Evolutionary conservation across 2,888 invertebrate genomes (phyloP).

Genomic region (Nomada goodeniana): DNA sequence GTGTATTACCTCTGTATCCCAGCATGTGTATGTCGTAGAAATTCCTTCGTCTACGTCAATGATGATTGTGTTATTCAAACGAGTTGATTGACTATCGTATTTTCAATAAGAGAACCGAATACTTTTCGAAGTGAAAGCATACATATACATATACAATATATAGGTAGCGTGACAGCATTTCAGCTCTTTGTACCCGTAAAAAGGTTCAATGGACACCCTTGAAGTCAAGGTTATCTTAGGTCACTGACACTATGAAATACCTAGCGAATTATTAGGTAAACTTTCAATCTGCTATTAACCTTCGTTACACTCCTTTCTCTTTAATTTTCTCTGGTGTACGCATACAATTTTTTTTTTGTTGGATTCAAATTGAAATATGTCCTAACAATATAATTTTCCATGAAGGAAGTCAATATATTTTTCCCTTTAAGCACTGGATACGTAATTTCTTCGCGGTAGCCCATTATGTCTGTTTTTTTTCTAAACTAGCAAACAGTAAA

Average conservation of each 20-base stretch:
- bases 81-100: background rate
- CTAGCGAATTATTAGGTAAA: background rate
- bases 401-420: no score
- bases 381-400: no score
- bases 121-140: slow-evolving; percentile 21
- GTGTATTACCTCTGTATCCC: no score
- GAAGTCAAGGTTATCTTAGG: slow-evolving; percentile 16
- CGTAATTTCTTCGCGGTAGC: no score
- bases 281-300: background rate
- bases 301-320: no score
- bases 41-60: background rate
- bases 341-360: no score
- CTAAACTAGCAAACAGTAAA: no score
- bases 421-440: no score
- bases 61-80: background rate
- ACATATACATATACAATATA: background rate
- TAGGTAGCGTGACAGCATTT: background rate
- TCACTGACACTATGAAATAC: slow-evolving; percentile 7
- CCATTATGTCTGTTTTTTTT: no score
- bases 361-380: no score
- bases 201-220: slow-evolving; percentile 9
- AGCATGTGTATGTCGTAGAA: background rate
- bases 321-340: no score
- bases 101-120: background rate
- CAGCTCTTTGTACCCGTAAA: background rate